Percentiles rank a stretch among this genome's conserved stretches.
Conservation (phyloP, 2,797 vertebrate genomes). For the Pogonophryne albipinna region DNA sequence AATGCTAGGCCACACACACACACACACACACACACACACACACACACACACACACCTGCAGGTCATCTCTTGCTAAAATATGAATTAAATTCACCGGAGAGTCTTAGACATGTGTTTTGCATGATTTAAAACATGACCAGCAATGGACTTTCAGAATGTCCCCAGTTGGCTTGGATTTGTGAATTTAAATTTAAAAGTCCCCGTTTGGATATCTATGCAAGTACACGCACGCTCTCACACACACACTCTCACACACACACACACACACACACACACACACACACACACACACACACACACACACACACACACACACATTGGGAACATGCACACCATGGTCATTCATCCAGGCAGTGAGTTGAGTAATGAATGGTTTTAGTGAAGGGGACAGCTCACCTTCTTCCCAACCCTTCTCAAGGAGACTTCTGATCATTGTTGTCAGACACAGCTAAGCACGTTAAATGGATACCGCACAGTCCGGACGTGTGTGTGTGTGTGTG, state of each 20-base stretch:
- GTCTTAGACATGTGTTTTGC: background rate
- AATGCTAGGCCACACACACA: too few species aligned
- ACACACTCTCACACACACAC: slow-evolving; percentile 10
- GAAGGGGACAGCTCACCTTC: slow-evolving; percentile 84
- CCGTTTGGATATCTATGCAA: background rate
- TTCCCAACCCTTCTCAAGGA: slow-evolving; percentile 80
- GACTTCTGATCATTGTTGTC: slow-evolving; percentile 86
- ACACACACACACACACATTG: slow-evolving; percentile 36
- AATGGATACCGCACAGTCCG: slow-evolving; percentile 67
- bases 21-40: too few species aligned
- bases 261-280: too few species aligned
- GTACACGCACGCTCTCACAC: background rate
- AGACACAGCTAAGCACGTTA: slow-evolving; percentile 77
- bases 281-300: slow-evolving; percentile 15
- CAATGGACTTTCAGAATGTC: background rate
- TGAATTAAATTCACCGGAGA: background rate
- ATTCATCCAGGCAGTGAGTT: slow-evolving; percentile 74
- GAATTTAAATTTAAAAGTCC: too few species aligned
- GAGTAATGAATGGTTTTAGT: slow-evolving; percentile 84
- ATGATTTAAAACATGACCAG: background rate
- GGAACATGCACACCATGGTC: slow-evolving; percentile 54
- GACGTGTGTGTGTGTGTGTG: slow-evolving; percentile 19
- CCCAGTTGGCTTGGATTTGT: background rate
- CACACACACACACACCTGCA: background rate
- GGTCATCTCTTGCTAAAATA: background rate